Conservation (phyloP, 2,113 vertebrate species). For the Nerophis ophidion region DNA sequence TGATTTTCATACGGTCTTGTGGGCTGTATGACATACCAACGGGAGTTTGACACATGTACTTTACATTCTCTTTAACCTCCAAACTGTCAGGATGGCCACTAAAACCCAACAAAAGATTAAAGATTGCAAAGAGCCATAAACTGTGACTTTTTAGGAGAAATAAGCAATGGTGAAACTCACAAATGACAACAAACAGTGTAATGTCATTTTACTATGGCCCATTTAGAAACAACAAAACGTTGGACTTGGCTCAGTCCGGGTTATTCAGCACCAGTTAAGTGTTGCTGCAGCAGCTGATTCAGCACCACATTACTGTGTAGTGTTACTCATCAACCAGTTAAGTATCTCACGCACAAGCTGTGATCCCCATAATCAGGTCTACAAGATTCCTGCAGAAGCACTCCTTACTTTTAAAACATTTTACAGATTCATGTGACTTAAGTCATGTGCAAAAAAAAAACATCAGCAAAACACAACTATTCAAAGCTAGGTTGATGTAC, state of each 20-base stretch:
- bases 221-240: slow-evolving; percentile 1
- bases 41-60: no score
- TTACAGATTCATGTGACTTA: slow-evolving; percentile 4
- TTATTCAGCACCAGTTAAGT: slow-evolving; percentile 27
- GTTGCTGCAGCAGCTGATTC: slow-evolving; percentile 39
- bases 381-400: neutral
- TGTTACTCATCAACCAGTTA: slow-evolving; percentile 43
- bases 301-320: slow-evolving; percentile 23
- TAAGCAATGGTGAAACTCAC: neutral
- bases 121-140: neutral
- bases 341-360: neutral
- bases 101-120: neutral
- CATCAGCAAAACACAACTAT: no score
- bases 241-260: slow-evolving; percentile 14
- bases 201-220: neutral
- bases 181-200: neutral
- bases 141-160: neutral
- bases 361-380: slow-evolving; percentile 10
- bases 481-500: no score
- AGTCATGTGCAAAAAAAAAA: no score
- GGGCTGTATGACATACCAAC: no score
- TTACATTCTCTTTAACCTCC: neutral
- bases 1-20: no score
- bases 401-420: slow-evolving; percentile 2
- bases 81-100: neutral